These are phyloP conservation scores for Papilio glaucus DNA, from an alignment of 1,140 invertebrate species.

Conservation along the genomic window DNA sequence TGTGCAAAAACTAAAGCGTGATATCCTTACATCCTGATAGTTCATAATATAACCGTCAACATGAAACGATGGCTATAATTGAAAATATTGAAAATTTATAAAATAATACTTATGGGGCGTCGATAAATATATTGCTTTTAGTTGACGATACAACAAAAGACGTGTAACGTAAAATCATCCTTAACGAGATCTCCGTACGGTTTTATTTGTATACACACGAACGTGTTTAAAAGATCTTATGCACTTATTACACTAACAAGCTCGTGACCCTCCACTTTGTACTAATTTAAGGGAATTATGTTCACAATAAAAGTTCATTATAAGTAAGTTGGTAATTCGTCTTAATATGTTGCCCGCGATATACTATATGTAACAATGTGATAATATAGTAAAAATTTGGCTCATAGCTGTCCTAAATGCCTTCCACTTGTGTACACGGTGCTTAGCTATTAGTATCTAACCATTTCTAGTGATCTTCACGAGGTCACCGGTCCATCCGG, in stretches of 20 bases:
- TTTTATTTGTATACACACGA: neutral
- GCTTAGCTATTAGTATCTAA: no score
- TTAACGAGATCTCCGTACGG: neutral
- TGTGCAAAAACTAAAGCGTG: no score
- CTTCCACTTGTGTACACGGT: no score
- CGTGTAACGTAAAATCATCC: neutral
- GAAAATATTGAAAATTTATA: conserved; percentile 11
- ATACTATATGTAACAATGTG: no score
- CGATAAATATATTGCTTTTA: conserved; percentile 16
- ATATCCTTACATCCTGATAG: neutral
- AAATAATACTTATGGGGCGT: neutral
- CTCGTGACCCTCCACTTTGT: conserved; percentile 43
- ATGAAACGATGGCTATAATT: neutral
- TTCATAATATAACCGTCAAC: neutral
- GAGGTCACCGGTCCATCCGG: no score
- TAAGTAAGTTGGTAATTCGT: neutral
- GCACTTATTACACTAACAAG: conserved; percentile 41
- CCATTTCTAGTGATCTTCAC: no score
- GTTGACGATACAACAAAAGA: neutral
- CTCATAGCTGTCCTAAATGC: no score
- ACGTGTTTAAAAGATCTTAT: neutral
- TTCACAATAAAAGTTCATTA: neutral
- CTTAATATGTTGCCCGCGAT: neutral
- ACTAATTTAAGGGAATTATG: conserved; percentile 18
- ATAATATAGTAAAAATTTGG: no score